These are phyloP conservation scores for Monopterus albus DNA, from an alignment of 2,113 vertebrate species.

Conservation along the genomic window DNA sequence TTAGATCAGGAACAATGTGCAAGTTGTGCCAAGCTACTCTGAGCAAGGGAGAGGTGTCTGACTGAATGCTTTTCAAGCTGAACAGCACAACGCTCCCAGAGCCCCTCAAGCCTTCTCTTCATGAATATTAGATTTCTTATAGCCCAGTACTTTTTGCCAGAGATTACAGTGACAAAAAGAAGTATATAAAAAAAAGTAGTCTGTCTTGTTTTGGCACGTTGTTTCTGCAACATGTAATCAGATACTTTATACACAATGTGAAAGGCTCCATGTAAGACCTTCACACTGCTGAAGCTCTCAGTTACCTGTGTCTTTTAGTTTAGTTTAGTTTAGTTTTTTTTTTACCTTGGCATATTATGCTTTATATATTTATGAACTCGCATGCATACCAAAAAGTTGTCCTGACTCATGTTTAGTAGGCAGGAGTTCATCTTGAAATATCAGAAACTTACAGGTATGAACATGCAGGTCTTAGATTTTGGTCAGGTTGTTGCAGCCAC, in stretches of 20 bases:
- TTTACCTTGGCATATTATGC: background rate
- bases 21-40: slow-evolving; percentile 15
- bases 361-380: background rate
- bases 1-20: slow-evolving; percentile 25
- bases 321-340: too few relatives aligned
- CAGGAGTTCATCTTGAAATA: background rate
- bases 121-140: slow-evolving; percentile 52
- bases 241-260: background rate
- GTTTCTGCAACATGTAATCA: background rate
- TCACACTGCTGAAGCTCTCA: background rate
- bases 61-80: slow-evolving; percentile 45
- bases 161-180: slow-evolving; percentile 9
- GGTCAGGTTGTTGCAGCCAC: background rate
- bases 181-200: background rate
- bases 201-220: slow-evolving; percentile 1
- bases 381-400: too few relatives aligned
- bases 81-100: slow-evolving; percentile 9
- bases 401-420: background rate
- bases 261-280: background rate
- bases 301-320: background rate
- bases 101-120: slow-evolving; percentile 31
- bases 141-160: slow-evolving; percentile 1
- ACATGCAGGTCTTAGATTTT: slow-evolving; percentile 9
- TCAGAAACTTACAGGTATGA: background rate
- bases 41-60: slow-evolving; percentile 32